Evolutionary conservation across 2,797 vertebrate genomes (phyloP).

Genomic region (Neosilurus mollespiculum): DNA sequence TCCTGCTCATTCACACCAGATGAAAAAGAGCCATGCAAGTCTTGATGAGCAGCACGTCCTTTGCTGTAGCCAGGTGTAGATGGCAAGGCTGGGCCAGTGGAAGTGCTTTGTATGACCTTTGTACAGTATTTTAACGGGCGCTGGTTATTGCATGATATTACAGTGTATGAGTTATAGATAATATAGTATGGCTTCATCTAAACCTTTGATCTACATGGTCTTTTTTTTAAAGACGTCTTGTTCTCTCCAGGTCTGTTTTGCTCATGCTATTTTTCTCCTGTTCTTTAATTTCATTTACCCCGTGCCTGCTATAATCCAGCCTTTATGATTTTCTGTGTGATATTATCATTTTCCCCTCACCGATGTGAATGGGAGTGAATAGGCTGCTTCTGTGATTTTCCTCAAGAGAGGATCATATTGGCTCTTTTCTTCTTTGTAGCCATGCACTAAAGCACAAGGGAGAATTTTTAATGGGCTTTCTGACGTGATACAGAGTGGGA

Average conservation of each 20-base stretch:
- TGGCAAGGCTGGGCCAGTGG: conserved; percentile 12
- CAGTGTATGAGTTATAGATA: not conserved
- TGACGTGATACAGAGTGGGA: conserved; percentile 48
- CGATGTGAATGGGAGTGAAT: conserved; percentile 58
- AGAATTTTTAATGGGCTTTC: conserved; percentile 57
- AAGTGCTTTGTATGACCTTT: conserved; percentile 2
- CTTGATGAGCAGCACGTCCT: conserved; percentile 50
- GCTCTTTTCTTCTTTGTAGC: conserved; percentile 72
- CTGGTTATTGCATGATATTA: not conserved
- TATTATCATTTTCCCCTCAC: conserved; percentile 57
- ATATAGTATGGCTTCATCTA: not conserved
- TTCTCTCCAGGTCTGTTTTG: conserved; percentile 41
- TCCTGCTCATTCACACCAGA: conserved; percentile 67
- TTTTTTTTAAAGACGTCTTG: conserved; percentile 12
- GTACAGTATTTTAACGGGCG: not conserved
- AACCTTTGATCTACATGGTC: not conserved
- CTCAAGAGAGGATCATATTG: conserved; percentile 75
- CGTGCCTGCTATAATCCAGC: conserved; percentile 51
- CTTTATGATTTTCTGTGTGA: conserved; percentile 57
- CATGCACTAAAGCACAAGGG: conserved; percentile 55
- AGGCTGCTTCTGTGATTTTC: conserved; percentile 71
- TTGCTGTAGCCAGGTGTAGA: conserved; percentile 27
- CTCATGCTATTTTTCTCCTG: conserved; percentile 40
- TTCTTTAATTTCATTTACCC: conserved; percentile 48
- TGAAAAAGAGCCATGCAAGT: conserved; percentile 17